Conservation (phyloP, 2,113 vertebrate genomes). For the Rhynchomys soricoides region DNA sequence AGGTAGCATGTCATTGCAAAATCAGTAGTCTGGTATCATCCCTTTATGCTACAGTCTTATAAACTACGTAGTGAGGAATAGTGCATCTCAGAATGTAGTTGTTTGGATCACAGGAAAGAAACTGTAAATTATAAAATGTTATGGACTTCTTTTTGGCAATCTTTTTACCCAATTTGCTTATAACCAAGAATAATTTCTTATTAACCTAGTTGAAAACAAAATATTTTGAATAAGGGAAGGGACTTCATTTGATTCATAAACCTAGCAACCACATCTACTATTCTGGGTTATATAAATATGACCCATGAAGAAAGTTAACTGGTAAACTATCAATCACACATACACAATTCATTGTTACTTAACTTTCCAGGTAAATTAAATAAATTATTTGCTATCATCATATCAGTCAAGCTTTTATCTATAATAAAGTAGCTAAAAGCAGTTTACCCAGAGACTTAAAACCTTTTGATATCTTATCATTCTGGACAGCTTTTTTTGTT, state of each 20-base stretch:
- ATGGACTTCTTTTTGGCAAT: neutral
- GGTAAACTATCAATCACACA: neutral
- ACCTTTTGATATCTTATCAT: neutral
- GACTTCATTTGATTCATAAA: neutral
- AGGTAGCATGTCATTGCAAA: neutral
- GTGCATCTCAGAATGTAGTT: neutral
- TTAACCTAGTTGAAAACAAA: neutral
- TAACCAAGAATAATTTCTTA: neutral
- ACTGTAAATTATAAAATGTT: neutral
- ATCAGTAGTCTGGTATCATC: neutral
- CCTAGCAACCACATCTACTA: neutral
- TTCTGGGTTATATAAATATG: neutral
- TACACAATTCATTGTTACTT: slow-evolving; percentile 14
- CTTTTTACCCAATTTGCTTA: neutral
- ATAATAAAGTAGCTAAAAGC: neutral
- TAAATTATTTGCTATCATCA: neutral
- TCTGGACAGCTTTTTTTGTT: neutral
- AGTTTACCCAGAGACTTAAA: neutral
- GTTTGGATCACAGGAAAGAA: neutral
- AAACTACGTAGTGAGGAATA: neutral
- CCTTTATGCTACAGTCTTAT: neutral
- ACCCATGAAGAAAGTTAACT: neutral
- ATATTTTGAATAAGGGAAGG: neutral
- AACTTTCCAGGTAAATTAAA: neutral
- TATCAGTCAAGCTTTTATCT: neutral